Evolutionary conservation across 2,888 invertebrate genomes (phyloP).

Genomic region (Eilema depressum): DNA sequence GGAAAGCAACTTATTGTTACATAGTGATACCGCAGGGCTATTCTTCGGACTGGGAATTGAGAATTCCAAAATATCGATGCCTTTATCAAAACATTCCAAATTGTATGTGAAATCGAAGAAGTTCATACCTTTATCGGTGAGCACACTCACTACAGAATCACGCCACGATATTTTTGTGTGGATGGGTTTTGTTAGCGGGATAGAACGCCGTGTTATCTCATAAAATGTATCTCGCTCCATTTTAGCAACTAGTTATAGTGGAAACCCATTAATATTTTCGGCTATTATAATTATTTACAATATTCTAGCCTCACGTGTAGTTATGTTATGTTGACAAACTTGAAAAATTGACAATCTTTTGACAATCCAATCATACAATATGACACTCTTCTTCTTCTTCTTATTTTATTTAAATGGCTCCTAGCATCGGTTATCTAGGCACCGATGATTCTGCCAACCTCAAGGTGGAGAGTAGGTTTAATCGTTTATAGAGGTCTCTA

Average conservation of each 20-base stretch:
- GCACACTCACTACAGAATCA: constrained; percentile 63
- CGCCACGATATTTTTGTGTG: constrained; percentile 64
- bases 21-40: constrained; percentile 65
- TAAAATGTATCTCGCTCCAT: constrained; percentile 57
- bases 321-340: no score
- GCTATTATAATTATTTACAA: no score
- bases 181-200: constrained; percentile 65
- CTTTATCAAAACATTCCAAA: constrained; percentile 68
- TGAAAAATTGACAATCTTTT: no score
- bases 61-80: constrained; percentile 63
- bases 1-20: constrained; percentile 56
- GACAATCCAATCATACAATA: no score
- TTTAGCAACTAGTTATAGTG: constrained; percentile 10
- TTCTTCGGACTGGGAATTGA: constrained; percentile 60
- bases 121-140: constrained; percentile 67
- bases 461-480: no score
- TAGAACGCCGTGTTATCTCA: constrained; percentile 65
- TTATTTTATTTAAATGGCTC: no score
- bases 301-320: no score
- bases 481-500: no score
- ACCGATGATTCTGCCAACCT: no score
- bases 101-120: constrained; percentile 68
- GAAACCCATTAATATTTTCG: not conserved
- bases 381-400: no score
- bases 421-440: no score